phyloP scores from a whole-genome alignment of 1,140 invertebrate genomes.

The Physella acuta region DNA sequence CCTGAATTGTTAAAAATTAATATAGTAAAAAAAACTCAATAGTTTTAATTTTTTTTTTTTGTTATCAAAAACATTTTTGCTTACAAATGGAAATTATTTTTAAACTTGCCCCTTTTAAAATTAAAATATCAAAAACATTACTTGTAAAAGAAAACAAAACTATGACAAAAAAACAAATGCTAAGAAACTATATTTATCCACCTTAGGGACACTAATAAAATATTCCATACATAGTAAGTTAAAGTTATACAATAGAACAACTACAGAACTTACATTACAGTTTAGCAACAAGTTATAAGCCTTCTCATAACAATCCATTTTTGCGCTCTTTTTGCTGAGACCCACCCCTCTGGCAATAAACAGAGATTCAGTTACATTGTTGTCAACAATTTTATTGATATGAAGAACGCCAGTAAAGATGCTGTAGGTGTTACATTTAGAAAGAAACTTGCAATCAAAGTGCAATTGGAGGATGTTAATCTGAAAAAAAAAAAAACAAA shows the following conservation, averaged over 20 bases:
- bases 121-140: no score
- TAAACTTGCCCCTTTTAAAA: no score
- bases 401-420: slow-evolving; percentile 2
- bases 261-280: neutral
- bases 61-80: no score
- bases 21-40: no score
- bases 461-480: neutral
- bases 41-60: no score
- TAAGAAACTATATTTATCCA: no score
- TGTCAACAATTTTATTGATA: neutral
- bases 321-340: neutral
- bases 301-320: slow-evolving; percentile 11
- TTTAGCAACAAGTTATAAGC: slow-evolving; percentile 1
- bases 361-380: neutral
- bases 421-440: neutral
- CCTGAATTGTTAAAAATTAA: neutral
- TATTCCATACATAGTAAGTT: no score
- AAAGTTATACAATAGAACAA: no score
- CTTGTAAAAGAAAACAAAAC: no score
- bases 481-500: neutral
- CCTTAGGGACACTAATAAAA: no score
- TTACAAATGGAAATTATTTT: no score
- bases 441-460: neutral
- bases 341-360: neutral
- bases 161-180: no score